These are phyloP conservation scores for Bicyclus anynana DNA, from an alignment of 1,140 invertebrate species.

Conservation along the genomic window DNA sequence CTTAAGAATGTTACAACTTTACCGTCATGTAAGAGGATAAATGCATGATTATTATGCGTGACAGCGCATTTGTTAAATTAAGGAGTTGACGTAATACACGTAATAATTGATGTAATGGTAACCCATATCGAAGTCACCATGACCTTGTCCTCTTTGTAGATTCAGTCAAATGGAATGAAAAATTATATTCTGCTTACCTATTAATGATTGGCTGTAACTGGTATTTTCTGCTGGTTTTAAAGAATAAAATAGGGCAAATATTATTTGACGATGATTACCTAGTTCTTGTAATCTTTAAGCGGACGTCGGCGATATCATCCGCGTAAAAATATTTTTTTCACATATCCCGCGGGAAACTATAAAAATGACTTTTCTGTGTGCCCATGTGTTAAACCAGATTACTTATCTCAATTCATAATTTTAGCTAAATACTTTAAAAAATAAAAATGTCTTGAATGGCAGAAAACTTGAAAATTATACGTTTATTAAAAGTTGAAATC, in stretches of 20 bases:
- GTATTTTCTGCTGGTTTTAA: neutral
- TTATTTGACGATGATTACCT: no score
- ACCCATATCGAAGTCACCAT: slow-evolving; percentile 36
- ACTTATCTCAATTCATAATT: no score
- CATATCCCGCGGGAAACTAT: no score
- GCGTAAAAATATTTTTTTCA: no score
- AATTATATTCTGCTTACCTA: neutral
- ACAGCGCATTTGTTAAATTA: slow-evolving; percentile 45
- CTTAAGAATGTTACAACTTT: neutral
- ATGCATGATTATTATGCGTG: slow-evolving; percentile 32
- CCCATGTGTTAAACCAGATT: no score
- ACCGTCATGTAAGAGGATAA: slow-evolving; percentile 14
- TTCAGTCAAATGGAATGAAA: neutral
- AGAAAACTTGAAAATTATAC: no score
- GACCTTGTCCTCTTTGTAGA: slow-evolving; percentile 35
- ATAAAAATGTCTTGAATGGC: no score
- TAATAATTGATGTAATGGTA: slow-evolving; percentile 25
- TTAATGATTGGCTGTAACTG: neutral
- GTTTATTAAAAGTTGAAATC: no score
- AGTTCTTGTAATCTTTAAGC: no score
- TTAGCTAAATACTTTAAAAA: no score
- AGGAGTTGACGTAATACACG: slow-evolving; percentile 48
- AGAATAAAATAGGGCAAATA: neutral
- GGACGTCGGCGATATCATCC: no score
- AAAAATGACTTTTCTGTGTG: no score